Conservation (phyloP, 2,113 vertebrate species). For the Ornithorhynchus anatinus region DNA sequence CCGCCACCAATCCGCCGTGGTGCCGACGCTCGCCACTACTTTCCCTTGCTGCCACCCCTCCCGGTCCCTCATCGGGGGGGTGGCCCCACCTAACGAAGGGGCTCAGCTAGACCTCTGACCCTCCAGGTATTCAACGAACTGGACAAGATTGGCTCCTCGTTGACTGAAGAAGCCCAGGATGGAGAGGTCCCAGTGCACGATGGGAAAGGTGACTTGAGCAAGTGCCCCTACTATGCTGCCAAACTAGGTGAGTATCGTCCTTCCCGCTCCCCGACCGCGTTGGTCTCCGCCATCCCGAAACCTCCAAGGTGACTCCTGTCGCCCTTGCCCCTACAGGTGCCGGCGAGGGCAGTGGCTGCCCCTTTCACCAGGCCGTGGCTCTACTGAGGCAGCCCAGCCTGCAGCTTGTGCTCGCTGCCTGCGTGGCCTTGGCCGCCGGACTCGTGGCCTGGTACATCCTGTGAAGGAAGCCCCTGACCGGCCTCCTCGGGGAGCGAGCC, state of each 20-base stretch:
- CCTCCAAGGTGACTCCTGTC: not conserved
- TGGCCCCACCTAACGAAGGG: too few relatives aligned
- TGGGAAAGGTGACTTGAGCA: conserved; percentile 83
- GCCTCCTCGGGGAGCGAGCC: not conserved
- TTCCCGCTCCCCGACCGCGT: not conserved
- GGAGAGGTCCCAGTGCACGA: conserved; percentile 76
- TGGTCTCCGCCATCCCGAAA: not conserved
- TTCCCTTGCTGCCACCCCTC: too few relatives aligned
- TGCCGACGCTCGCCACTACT: too few relatives aligned
- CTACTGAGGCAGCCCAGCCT: conserved; percentile 78
- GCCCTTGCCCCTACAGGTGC: conserved; percentile 60
- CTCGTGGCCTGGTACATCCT: conserved; percentile 88
- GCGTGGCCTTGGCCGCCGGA: conserved; percentile 79
- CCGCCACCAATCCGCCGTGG: too few relatives aligned
- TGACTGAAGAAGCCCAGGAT: conserved; percentile 77
- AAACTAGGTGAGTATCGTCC: conserved; percentile 71
- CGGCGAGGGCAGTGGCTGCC: conserved; percentile 70
- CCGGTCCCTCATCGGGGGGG: too few relatives aligned
- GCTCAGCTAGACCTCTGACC: not conserved
- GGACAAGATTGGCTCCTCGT: conserved; percentile 79
- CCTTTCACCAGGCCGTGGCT: conserved; percentile 63
- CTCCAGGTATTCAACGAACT: conserved; percentile 91
- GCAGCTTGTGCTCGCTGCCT: conserved; percentile 83
- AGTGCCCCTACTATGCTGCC: conserved; percentile 90
- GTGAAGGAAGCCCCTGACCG: conserved; percentile 63